Evolutionary conservation across 2,888 invertebrate genomes (phyloP).

Genomic region (Idaea aversata): DNA sequence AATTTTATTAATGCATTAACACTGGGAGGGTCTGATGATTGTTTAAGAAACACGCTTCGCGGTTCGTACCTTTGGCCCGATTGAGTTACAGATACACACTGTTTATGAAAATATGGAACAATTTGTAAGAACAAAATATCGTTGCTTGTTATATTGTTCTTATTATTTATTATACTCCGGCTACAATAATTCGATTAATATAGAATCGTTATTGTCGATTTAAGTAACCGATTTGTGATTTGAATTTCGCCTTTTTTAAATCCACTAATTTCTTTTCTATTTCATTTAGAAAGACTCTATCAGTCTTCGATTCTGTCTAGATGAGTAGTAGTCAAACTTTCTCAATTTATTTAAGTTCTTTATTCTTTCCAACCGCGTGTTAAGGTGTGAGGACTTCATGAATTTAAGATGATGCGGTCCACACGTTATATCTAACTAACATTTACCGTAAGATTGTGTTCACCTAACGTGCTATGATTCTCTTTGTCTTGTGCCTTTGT

Average conservation of each 20-base stretch:
- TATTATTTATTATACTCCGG: neutral
- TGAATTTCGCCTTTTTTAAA: no score
- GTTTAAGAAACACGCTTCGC: constrained; percentile 51
- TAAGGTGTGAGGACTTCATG: constrained; percentile 46
- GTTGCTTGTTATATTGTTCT: neutral
- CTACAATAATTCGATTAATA: no score
- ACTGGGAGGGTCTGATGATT: constrained; percentile 64
- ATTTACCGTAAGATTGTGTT: constrained; percentile 44
- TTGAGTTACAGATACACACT: constrained; percentile 51
- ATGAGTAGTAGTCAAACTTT: neutral
- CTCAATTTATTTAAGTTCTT: constrained; percentile 4
- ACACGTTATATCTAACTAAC: constrained; percentile 55
- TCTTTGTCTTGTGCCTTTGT: constrained; percentile 25
- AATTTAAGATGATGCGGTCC: constrained; percentile 66
- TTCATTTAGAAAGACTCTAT: no score
- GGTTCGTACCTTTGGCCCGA: constrained; percentile 46
- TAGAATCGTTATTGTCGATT: no score
- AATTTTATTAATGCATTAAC: constrained; percentile 65
- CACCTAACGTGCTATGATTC: constrained; percentile 47
- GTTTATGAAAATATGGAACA: constrained; percentile 11
- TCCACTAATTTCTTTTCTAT: no score
- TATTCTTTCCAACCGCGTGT: constrained; percentile 32
- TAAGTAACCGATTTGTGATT: no score
- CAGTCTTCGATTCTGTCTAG: neutral
- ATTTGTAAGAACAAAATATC: constrained; percentile 6